Evolutionary conservation across 2,797 vertebrate species (phyloP).

Genomic region (Cirrhinus molitorella): DNA sequence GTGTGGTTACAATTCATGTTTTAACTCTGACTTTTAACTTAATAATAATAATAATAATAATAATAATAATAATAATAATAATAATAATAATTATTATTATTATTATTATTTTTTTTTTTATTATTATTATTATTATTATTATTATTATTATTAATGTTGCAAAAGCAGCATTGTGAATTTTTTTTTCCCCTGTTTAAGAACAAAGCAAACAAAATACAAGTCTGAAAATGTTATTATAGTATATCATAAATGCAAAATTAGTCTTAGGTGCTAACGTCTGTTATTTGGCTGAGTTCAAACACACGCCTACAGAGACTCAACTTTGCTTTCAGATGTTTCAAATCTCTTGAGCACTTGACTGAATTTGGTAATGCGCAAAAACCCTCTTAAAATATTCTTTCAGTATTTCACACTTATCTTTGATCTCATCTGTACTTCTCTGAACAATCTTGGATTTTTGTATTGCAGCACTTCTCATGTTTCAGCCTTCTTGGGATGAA

Average conservation of each 20-base stretch:
- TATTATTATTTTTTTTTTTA: no score
- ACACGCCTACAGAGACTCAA: background rate
- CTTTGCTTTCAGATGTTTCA: background rate
- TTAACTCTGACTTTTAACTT: no score
- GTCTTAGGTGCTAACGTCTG: background rate
- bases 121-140: no score
- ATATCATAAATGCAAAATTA: background rate
- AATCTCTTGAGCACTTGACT: background rate
- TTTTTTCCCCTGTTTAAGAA: no score
- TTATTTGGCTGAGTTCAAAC: background rate
- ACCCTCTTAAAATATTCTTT: background rate
- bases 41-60: no score
- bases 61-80: no score
- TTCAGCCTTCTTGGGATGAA: background rate
- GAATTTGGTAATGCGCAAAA: background rate
- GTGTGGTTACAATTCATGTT: background rate
- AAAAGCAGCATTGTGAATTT: no score
- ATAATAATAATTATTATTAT: no score
- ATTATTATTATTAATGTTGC: no score
- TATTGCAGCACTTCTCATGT: background rate
- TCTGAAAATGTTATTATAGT: no score
- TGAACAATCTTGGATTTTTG: background rate
- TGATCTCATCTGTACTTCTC: background rate
- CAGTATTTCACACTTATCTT: background rate
- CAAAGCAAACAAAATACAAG: no score